These are phyloP conservation scores for Anthonomus grandis DNA, from an alignment of 1,140 invertebrate genomes.

Conservation along the genomic window DNA sequence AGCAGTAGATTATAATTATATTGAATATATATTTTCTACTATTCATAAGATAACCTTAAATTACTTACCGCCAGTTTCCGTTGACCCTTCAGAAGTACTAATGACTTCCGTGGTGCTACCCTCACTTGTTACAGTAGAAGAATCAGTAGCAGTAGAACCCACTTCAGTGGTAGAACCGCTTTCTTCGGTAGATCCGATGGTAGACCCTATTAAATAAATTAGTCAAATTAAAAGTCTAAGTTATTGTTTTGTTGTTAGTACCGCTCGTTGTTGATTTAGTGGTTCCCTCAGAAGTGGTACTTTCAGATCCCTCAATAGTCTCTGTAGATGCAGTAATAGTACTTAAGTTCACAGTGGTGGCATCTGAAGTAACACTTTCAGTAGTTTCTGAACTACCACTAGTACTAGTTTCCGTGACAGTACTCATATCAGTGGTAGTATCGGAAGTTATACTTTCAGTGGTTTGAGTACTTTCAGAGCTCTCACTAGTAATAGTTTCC, in stretches of 20 bases:
- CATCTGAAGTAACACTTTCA: not conserved
- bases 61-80: slow-evolving; percentile 19
- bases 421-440: not conserved
- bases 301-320: not conserved
- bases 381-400: not conserved
- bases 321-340: not conserved
- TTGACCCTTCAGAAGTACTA: not conserved
- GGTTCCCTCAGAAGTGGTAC: no score
- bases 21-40: no score
- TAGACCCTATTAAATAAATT: slow-evolving; percentile 18
- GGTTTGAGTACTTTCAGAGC: slow-evolving; percentile 20
- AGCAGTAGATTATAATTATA: no score
- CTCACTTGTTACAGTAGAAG: no score
- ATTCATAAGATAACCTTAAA: no score
- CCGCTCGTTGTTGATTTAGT: not conserved
- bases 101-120: slow-evolving; percentile 20
- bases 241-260: not conserved
- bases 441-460: slow-evolving; percentile 8
- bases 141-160: slow-evolving; percentile 13
- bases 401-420: slow-evolving; percentile 2
- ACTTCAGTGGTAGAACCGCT: slow-evolving; percentile 21
- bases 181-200: slow-evolving; percentile 16
- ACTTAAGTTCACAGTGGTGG: not conserved
- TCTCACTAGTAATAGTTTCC: slow-evolving; percentile 15
- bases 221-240: no score